Conservation (phyloP, 2,888 invertebrate genomes). For the Argyra leucocephala region DNA sequence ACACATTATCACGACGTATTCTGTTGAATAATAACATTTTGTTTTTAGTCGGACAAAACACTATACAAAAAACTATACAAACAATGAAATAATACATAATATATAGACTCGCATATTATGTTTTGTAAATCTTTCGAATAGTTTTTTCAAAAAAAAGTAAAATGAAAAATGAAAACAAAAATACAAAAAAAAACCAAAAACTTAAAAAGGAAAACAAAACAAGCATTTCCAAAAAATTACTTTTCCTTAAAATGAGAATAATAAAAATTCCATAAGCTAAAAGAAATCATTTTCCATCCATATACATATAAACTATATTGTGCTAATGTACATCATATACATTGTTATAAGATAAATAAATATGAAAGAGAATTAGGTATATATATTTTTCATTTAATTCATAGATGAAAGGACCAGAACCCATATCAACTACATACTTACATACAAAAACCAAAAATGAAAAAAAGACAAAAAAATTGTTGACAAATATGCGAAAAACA, state of each 20-base stretch:
- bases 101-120: constrained; percentile 8
- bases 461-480: neutral
- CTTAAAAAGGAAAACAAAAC: constrained; percentile 19
- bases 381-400: too few relatives aligned
- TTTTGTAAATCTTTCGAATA: too few relatives aligned
- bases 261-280: constrained; percentile 26
- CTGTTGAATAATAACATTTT: too few relatives aligned
- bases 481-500: neutral
- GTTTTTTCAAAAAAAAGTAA: too few relatives aligned
- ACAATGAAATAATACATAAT: too few relatives aligned
- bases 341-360: constrained; percentile 20
- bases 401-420: neutral
- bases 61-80: too few relatives aligned
- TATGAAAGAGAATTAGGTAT: too few relatives aligned
- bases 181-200: constrained; percentile 23
- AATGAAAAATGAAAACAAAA: constrained; percentile 12
- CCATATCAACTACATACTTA: neutral
- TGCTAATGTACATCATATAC: constrained; percentile 32
- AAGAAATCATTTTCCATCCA: constrained; percentile 28
- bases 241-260: constrained; percentile 29
- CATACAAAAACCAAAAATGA: neutral
- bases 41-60: too few relatives aligned
- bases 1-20: too few relatives aligned
- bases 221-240: constrained; percentile 25
- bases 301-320: constrained; percentile 34